A percentile compares a stretch with the other conserved stretches of the same genome.
These are phyloP conservation scores for Oncorhynchus kisutch DNA, from an alignment of 2,113 vertebrate species.

Conservation along the genomic window DNA sequence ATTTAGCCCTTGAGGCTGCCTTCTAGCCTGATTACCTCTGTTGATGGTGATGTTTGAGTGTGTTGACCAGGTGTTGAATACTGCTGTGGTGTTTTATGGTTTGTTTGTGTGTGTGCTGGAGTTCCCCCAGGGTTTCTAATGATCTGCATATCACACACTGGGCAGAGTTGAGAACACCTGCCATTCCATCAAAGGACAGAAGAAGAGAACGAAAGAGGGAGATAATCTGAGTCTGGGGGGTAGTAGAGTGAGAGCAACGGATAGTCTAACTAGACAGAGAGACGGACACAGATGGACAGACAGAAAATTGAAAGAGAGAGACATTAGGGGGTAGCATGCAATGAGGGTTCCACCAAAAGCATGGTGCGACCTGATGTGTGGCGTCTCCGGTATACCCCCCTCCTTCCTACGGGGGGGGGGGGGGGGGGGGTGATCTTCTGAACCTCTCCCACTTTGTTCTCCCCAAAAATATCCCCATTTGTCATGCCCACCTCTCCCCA, in stretches of 20 bases:
- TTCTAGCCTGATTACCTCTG: too few species aligned
- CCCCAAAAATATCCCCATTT: conserved; percentile 67
- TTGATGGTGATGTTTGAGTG: too few species aligned
- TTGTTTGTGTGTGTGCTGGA: neutral
- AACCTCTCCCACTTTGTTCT: conserved; percentile 7
- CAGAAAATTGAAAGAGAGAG: too few species aligned
- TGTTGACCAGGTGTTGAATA: too few species aligned
- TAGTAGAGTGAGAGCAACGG: neutral
- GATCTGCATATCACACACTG: neutral
- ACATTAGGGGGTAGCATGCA: neutral
- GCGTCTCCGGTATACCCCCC: neutral
- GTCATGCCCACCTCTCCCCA: conserved; percentile 44
- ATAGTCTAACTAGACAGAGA: neutral
- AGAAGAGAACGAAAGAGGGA: neutral
- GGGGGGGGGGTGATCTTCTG: conserved; percentile 14
- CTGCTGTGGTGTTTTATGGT: too few species aligned
- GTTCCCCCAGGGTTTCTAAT: conserved; percentile 1
- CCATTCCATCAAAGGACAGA: neutral
- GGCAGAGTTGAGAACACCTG: neutral
- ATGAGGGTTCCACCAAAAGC: neutral
- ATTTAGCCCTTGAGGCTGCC: too few species aligned
- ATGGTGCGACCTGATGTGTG: neutral
- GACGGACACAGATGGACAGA: too few species aligned
- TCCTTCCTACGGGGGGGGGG: conserved; percentile 10
- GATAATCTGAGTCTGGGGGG: too few species aligned